phyloP scores from a whole-genome alignment of 2,888 invertebrate genomes.

The Laothoe populi region DNA sequence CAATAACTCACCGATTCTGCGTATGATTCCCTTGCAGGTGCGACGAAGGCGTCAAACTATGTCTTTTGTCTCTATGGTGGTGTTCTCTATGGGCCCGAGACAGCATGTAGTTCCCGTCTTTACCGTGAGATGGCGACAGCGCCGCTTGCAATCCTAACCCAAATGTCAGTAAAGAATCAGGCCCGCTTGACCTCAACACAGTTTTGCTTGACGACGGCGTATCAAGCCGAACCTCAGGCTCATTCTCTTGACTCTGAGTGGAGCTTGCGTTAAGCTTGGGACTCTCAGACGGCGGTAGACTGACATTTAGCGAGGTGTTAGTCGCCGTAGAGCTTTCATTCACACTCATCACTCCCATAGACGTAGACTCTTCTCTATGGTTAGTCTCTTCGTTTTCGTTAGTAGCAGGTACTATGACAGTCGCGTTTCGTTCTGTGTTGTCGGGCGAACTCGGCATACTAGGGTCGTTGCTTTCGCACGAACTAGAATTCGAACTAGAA shows the following conservation, averaged over 20 bases:
- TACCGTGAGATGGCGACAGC: slow-evolving; percentile 70
- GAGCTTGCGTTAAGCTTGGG: slow-evolving; percentile 58
- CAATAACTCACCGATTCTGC: slow-evolving; percentile 73
- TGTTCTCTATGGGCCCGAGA: slow-evolving; percentile 60
- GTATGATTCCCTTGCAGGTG: slow-evolving; percentile 67
- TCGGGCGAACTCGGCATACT: slow-evolving; percentile 89
- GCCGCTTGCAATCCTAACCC: slow-evolving; percentile 72
- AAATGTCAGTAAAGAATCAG: slow-evolving; percentile 69
- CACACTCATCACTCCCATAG: slow-evolving; percentile 71
- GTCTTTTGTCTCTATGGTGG: slow-evolving; percentile 79
- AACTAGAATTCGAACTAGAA: slow-evolving; percentile 89
- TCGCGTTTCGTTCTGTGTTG: slow-evolving; percentile 56
- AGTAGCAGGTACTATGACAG: slow-evolving; percentile 44
- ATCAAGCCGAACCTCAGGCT: slow-evolving; percentile 44
- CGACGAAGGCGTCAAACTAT: slow-evolving; percentile 79
- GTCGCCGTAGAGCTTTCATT: slow-evolving; percentile 79
- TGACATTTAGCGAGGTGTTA: slow-evolving; percentile 75
- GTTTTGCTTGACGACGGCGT: slow-evolving; percentile 70
- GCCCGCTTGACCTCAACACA: slow-evolving; percentile 55
- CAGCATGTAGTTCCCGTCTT: slow-evolving; percentile 61
- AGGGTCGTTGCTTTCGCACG: slow-evolving; percentile 89
- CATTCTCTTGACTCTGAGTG: background rate
- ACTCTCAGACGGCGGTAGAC: slow-evolving; percentile 71
- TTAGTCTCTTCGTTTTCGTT: slow-evolving; percentile 52
- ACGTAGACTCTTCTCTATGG: slow-evolving; percentile 62